Conservation (phyloP, 2,888 invertebrate genomes). For the Phasia obesa region DNA sequence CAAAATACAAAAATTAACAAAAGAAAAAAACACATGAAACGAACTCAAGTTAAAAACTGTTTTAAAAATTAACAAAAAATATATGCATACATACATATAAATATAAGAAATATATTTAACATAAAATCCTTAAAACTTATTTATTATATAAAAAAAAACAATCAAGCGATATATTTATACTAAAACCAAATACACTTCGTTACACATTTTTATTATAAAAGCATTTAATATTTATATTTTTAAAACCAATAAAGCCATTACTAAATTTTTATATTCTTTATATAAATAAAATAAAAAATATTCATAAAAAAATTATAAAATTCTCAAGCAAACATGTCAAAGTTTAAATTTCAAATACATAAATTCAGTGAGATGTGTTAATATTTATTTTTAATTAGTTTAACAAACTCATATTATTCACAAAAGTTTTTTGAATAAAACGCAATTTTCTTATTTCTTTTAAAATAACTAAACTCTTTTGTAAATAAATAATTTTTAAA, state of each 20-base stretch:
- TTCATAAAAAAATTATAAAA: background rate
- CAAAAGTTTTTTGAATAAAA: slow-evolving; percentile 1
- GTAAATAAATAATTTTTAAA: slow-evolving; percentile 43
- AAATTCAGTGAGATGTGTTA: background rate
- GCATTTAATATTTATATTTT: slow-evolving; percentile 18
- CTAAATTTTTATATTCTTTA: slow-evolving; percentile 14
- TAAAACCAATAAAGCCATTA: background rate
- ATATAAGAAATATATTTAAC: slow-evolving; percentile 28
- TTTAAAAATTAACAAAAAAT: slow-evolving; percentile 58
- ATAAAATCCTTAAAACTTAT: slow-evolving; percentile 22
- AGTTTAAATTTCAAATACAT: background rate
- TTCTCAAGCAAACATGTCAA: background rate
- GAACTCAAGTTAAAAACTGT: slow-evolving; percentile 69
- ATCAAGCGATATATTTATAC: slow-evolving; percentile 36
- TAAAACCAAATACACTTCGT: slow-evolving; percentile 12
- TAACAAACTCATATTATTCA: slow-evolving; percentile 1
- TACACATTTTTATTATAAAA: slow-evolving; percentile 44
- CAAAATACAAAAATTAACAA: slow-evolving; percentile 29
- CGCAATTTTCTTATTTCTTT: background rate
- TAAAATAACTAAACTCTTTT: slow-evolving; percentile 7
- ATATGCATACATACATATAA: slow-evolving; percentile 31
- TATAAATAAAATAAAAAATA: slow-evolving; percentile 15
- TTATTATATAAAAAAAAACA: slow-evolving; percentile 34
- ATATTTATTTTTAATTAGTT: background rate
- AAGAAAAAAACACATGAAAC: slow-evolving; percentile 53